Evolutionary conservation across 2,797 vertebrate species (phyloP).

Genomic region (Myoxocephalus aenaeus): DNA sequence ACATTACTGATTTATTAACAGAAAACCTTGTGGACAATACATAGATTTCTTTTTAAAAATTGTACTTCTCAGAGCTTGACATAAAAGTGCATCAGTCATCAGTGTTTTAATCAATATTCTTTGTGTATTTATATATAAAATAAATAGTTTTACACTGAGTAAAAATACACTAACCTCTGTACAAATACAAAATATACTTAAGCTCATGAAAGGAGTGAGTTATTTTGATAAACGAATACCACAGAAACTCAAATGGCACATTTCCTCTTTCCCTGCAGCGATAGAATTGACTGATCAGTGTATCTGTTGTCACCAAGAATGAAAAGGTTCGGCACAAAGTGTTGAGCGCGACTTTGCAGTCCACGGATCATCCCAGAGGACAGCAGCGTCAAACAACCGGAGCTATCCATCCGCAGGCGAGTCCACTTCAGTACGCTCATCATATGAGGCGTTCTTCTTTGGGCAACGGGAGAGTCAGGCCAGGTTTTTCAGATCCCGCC

Average conservation of each 20-base stretch:
- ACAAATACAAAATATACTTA: slow-evolving; percentile 51
- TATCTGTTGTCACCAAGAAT: not conserved
- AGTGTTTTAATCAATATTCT: slow-evolving; percentile 38
- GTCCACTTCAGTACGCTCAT: slow-evolving; percentile 54
- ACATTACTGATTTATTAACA: slow-evolving; percentile 51
- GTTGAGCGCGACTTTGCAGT: slow-evolving; percentile 1
- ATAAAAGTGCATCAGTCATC: slow-evolving; percentile 65
- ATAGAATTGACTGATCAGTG: slow-evolving; percentile 6
- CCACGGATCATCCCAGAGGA: slow-evolving; percentile 7
- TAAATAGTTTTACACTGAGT: slow-evolving; percentile 41
- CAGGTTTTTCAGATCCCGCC: slow-evolving; percentile 75
- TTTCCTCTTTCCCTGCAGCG: slow-evolving; percentile 19
- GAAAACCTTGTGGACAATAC: slow-evolving; percentile 22
- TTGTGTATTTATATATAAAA: slow-evolving; percentile 44
- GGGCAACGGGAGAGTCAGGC: slow-evolving; percentile 86
- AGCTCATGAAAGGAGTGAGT: slow-evolving; percentile 30
- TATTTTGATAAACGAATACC: slow-evolving; percentile 1
- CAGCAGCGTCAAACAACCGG: not conserved
- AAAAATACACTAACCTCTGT: slow-evolving; percentile 36
- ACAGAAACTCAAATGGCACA: not conserved
- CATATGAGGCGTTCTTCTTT: slow-evolving; percentile 93
- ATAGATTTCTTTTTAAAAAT: slow-evolving; percentile 25
- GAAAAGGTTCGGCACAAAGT: slow-evolving; percentile 14
- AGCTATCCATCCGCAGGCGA: not conserved
- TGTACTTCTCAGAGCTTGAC: slow-evolving; percentile 12